Base-by-base conservation (phyloP, 2,113 vertebrate species). In the Phalacrocorax pelagicus region DNA sequence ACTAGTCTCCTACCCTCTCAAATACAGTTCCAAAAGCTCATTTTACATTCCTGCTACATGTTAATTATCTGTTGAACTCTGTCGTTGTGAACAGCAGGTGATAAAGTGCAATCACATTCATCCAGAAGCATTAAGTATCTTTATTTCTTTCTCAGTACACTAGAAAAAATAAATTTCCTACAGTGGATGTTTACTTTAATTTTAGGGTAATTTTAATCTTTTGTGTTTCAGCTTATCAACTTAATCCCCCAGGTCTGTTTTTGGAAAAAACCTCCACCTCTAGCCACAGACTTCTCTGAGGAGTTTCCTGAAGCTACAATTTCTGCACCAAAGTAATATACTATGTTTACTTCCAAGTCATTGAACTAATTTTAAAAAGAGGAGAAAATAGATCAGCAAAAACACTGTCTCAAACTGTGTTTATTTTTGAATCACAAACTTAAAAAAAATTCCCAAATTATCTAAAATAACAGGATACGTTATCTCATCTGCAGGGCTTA, bases 31-130 rank as follows among this genome's bases (percentile, higher is more conserved):
- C 47, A 79, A 82, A 95, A 88, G 18, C 32, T 94, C 59, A 74
- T 92, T 95, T 95, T 24, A 22, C 19, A 72, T 75, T 81, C 26
- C 62, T 83, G 21, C 30, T 86, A 66, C 59, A 32, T 51, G 24
- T 44, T 44, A 92, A 91, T 88, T 95, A 91, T 54, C 55, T 82
- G 51, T 30, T 91, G 58, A 96, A 95, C 27, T 84, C 59, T 71
- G 12, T 46, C 51, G 81, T 91, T 55, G 44, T 73, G 70, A 97
- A 67, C 12, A 96, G 58, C n/a, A 96, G 40, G 42, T 74, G 38
- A 85, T 55, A 75, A 94, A 97, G 91, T 61, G 15, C 40, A 87
- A 82, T 65, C 54, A 84, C 32, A 87, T 14, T 70, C 5, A 23
- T 49, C 34, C 78, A 91, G 19, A 83, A 81, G 52, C 82, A 49